Conservation (phyloP, 2,113 vertebrate genomes). For the Zosterops japonicus region DNA sequence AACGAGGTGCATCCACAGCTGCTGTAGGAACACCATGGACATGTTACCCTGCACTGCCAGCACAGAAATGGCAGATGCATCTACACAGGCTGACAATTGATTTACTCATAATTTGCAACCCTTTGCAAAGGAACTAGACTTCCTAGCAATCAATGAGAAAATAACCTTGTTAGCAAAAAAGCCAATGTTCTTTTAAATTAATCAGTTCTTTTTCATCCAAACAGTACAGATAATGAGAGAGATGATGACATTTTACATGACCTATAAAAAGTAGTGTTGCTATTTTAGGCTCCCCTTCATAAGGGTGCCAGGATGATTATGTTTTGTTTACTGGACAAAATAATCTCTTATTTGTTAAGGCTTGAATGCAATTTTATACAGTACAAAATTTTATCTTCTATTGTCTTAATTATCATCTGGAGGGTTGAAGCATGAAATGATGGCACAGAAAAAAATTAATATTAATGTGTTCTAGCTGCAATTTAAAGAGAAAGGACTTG, state of each 20-base stretch:
- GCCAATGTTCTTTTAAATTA: conserved; percentile 50
- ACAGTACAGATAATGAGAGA: conserved; percentile 56
- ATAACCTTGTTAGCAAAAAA: conserved; percentile 48
- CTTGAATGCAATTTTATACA: conserved; percentile 18
- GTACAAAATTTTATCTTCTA: conserved; percentile 38
- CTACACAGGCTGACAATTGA: neutral
- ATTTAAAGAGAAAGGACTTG: conserved; percentile 25
- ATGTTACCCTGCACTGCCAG: neutral
- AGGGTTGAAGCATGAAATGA: conserved; percentile 20
- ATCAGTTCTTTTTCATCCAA: conserved; percentile 59
- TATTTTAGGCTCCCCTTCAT: conserved; percentile 35
- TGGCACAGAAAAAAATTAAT: conserved; percentile 20
- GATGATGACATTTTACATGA: conserved; percentile 42
- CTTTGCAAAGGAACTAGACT: neutral
- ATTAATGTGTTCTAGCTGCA: neutral
- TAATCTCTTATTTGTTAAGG: conserved; percentile 65
- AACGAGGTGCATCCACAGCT: neutral
- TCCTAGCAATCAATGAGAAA: conserved; percentile 23
- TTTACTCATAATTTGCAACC: conserved; percentile 5
- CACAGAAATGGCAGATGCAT: neutral
- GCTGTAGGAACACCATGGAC: neutral
- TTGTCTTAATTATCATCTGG: conserved; percentile 49
- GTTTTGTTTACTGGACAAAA: conserved; percentile 61
- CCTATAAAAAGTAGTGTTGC: conserved; percentile 51
- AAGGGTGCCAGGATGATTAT: conserved; percentile 59